These are phyloP conservation scores for Chloroclystis v-ata DNA, from an alignment of 2,888 invertebrate genomes.

Conservation along the genomic window DNA sequence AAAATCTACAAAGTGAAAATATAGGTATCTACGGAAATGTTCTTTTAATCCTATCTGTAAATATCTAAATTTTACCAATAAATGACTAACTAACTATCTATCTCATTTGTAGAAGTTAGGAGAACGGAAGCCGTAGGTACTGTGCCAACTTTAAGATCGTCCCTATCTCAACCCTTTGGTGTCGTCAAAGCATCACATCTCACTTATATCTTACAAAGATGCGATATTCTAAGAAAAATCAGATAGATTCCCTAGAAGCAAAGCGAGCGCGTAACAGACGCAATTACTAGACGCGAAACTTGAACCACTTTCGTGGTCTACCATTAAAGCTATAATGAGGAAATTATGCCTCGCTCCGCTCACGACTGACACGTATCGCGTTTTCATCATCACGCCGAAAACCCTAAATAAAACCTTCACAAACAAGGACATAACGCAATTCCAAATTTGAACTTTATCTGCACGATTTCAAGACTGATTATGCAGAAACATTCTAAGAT, in stretches of 20 bases:
- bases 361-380: slow-evolving; percentile 44
- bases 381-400: slow-evolving; percentile 53
- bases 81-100: too few relatives aligned
- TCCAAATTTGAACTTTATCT: slow-evolving; percentile 6
- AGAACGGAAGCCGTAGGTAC: too few relatives aligned
- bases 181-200: too few relatives aligned
- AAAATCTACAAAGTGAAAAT: too few relatives aligned
- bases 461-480: slow-evolving; percentile 5
- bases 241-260: slow-evolving; percentile 26
- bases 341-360: slow-evolving; percentile 51
- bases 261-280: slow-evolving; percentile 35
- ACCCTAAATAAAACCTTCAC: slow-evolving; percentile 25
- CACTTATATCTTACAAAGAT: too few relatives aligned
- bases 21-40: too few relatives aligned
- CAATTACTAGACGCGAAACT: slow-evolving; percentile 52
- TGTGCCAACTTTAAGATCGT: too few relatives aligned
- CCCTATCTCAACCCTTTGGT: too few relatives aligned
- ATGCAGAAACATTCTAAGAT: not conserved
- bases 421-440: slow-evolving; percentile 8
- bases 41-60: too few relatives aligned
- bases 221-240: too few relatives aligned
- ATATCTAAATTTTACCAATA: too few relatives aligned
- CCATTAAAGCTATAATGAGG: slow-evolving; percentile 59
- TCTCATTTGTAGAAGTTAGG: too few relatives aligned
- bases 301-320: slow-evolving; percentile 49